Conservation (phyloP, 1,140 invertebrate species). For the Hermetia illucens region DNA sequence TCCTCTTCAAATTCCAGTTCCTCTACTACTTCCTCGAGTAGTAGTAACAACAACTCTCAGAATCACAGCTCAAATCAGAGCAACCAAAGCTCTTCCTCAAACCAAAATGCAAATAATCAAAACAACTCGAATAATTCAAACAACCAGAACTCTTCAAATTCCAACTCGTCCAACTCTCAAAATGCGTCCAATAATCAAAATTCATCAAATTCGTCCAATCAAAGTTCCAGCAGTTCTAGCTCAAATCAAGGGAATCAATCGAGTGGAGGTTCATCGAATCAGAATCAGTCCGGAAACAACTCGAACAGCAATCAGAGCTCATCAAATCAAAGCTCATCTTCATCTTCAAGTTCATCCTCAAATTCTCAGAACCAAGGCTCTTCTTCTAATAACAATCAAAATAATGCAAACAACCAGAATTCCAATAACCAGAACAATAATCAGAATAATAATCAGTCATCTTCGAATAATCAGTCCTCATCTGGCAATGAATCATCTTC, state of each 20-base stretch:
- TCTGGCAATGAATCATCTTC: slow-evolving; percentile 3
- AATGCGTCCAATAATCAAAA: slow-evolving; percentile 11
- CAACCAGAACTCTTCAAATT: neutral
- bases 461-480: slow-evolving; percentile 5
- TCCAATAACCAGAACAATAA: too few relatives aligned
- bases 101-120: slow-evolving; percentile 8
- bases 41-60: neutral
- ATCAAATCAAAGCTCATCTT: neutral
- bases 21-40: slow-evolving; percentile 3
- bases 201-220: slow-evolving; percentile 8
- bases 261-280: too few relatives aligned
- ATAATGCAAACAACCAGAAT: neutral
- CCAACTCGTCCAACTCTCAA: neutral
- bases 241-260: too few relatives aligned
- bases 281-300: neutral
- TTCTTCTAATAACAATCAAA: slow-evolving; percentile 11
- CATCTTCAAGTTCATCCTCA: neutral
- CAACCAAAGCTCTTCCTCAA: slow-evolving; percentile 7
- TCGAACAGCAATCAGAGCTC: neutral
- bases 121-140: neutral
- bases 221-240: too few relatives aligned
- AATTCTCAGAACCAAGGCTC: slow-evolving; percentile 8
- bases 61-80: slow-evolving; percentile 5
- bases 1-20: neutral
- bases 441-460: slow-evolving; percentile 7